Base-by-base conservation (phyloP, 2,797 vertebrate species). In the Pantherophis vulpinus region DNA sequence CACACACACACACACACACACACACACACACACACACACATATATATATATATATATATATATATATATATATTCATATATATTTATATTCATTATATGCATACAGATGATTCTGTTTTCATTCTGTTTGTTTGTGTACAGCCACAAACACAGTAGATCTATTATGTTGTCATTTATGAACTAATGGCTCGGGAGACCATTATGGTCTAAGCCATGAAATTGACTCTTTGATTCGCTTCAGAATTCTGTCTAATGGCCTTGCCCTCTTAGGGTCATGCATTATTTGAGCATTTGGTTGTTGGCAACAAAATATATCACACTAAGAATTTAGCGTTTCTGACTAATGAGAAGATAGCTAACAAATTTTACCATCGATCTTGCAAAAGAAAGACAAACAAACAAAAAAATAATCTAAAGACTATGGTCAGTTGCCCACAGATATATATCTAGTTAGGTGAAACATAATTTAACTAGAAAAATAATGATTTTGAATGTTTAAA, bases 201-300 rank as follows among this genome's bases (percentile, higher is more conserved):
- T 89, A 86, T 86, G 70, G 90, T 59, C 63, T 74, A 86, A 93
- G 90, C 59, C 87, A 91, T 91, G 74, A 91, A 93, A 91, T 58
- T 32, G 79, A 20, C 56, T 93, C 70, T 93, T 93, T 89, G 87
- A 93, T 93, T 91, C 66, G 90, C 93, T 93, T 93, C 93, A 91
- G 29, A 91, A 91, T 93, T 89, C 90, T 66, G 51, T 91, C 90
- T 91, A 93, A 93, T 93, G 93, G 93, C 87, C 93, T 86, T 93
- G 90, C 51, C 90, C 90, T 89, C 70, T 66, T 60, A 66, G 90
- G 70, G 70, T 89, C 87, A 63, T 89, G 13, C 27, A 63, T 91
- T 93, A 91, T 89, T 86, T 86, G 87, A 91, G 51, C 70, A 89
- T 89, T 89, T 91, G 70, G 87, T 88, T 86, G 66, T 93, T 91